These are phyloP conservation scores for Neopelma chrysocephalum DNA, from an alignment of 2,797 vertebrate species.

Conservation along the genomic window DNA sequence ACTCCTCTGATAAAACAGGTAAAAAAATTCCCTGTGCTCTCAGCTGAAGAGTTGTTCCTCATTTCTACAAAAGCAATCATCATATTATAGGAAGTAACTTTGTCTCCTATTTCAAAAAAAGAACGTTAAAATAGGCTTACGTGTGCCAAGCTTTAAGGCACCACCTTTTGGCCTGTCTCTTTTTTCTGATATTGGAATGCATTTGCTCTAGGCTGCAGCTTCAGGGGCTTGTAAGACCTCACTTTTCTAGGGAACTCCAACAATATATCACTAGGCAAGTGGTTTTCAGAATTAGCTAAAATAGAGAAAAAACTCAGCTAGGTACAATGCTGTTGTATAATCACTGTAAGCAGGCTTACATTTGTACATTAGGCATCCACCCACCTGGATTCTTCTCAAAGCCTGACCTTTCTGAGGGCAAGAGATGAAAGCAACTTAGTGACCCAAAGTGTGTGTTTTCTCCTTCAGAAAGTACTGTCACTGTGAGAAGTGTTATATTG, in stretches of 20 bases:
- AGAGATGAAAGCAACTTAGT: not conserved
- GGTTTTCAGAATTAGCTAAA: not conserved
- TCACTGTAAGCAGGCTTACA: not conserved
- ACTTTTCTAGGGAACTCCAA: not conserved
- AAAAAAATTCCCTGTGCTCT: not conserved
- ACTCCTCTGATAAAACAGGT: not conserved
- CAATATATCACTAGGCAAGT: not conserved
- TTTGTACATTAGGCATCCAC: not conserved
- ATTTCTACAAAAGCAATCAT: not conserved
- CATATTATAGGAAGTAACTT: not conserved
- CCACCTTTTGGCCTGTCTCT: not conserved
- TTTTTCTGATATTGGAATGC: not conserved
- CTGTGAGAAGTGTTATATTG: not conserved
- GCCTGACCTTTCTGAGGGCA: not conserved
- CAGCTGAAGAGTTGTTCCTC: not conserved
- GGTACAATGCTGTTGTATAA: not conserved
- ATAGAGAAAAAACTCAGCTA: not conserved
- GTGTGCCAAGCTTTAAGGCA: not conserved
- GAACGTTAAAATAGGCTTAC: not conserved
- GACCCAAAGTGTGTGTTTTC: not conserved
- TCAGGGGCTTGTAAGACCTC: not conserved
- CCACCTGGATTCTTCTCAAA: not conserved
- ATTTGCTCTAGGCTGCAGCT: not conserved
- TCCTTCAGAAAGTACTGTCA: not conserved
- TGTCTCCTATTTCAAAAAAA: not conserved